Base-by-base conservation (phyloP, 2,113 vertebrate genomes). In the Motacilla tschutschensis region DNA sequence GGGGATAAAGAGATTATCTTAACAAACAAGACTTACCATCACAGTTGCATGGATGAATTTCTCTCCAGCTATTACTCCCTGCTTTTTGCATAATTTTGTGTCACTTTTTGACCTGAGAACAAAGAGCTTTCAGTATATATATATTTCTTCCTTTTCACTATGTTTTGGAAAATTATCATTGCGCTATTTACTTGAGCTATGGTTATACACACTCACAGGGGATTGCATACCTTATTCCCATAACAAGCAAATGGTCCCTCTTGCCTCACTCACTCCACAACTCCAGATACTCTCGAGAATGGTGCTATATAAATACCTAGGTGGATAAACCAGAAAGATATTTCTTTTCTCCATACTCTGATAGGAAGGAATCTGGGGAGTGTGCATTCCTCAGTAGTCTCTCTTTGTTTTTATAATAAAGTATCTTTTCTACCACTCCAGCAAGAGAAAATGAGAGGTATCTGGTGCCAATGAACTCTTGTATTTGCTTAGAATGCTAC, bases 401-500 rank as follows among this genome's bases (percentile, higher is more conserved):
- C 50, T 60, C 57, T 54, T 86, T 81, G 55, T 75, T 89, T 92
- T 93, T 76, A 21, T 62, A 89, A 74, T 66, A 48, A 89, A 89
- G 13, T 51, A n/a, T 83, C 29, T 90, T 86, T 94, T 82, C 78
- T 87, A 66, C 59, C 47, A 80, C 26, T 78, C 43, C 69, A 84
- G 62, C 54, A 83, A 71, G 44, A 76, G n/a, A 77, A 85, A 50
- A 81, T 5, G 28, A 89, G 82, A 72, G 41, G 24, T 85, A 40
- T 87, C 73, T 85, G 63, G 53, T 89, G 88, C 90, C 88, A 92
- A 6, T 86, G 86, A 92, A 94, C 92, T 47, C 69, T 83, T 85
- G 69, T 62, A 46, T 79, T 94, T 90, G 81, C 62, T 93, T 79
- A 86, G 72, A 94, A 94, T 91, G 43, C 66, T 63, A 29, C 59